Evolutionary conservation across 2,888 invertebrate genomes (phyloP).

Genomic region (Mactromeris polynyma): DNA sequence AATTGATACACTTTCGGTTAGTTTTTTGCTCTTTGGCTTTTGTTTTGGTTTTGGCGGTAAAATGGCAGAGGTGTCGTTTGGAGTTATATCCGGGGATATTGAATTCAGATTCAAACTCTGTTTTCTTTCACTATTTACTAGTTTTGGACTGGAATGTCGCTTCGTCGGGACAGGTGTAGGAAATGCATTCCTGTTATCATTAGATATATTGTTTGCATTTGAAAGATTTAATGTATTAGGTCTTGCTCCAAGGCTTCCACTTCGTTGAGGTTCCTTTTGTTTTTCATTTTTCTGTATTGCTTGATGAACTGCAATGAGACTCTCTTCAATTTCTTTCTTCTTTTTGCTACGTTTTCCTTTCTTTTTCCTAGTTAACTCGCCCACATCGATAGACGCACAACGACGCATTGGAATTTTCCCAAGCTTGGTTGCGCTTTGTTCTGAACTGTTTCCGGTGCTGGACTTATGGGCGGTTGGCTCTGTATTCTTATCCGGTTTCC

Average conservation of each 20-base stretch:
- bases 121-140: conserved; percentile 18
- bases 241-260: conserved; percentile 59
- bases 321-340: conserved; percentile 59
- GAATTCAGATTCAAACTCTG: conserved; percentile 30
- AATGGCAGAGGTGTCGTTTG: conserved; percentile 58
- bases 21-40: conserved; percentile 11
- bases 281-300: conserved; percentile 31
- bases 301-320: conserved; percentile 43
- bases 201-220: conserved; percentile 25
- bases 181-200: conserved; percentile 51
- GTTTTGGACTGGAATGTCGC: conserved; percentile 57
- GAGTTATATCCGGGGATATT: conserved; percentile 36
- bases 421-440: conserved; percentile 16
- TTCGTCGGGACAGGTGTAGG: conserved; percentile 64
- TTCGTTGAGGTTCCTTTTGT: conserved; percentile 45
- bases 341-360: conserved; percentile 52
- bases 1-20: conserved; percentile 40
- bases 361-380: conserved; percentile 67
- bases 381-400: conserved; percentile 68
- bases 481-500: conserved; percentile 19
- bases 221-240: conserved; percentile 62
- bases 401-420: conserved; percentile 60
- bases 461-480: neutral
- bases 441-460: neutral
- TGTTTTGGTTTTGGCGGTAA: conserved; percentile 42